Evolutionary conservation across 2,797 vertebrate species (phyloP).

Genomic region (Acanthurus leucopareius): DNA sequence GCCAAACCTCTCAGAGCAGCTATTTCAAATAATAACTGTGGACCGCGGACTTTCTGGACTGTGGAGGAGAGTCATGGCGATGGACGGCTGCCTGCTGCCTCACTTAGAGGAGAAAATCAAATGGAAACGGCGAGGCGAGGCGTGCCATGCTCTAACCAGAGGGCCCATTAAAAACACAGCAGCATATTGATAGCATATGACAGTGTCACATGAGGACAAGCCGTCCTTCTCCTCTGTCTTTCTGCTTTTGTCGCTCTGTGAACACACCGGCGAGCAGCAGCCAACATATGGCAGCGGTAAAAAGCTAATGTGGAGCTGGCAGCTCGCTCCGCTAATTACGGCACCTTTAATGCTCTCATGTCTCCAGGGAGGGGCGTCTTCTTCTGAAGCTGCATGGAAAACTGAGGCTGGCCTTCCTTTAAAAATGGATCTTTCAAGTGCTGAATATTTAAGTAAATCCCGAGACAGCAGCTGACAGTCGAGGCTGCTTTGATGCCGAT

Average conservation of each 20-base stretch:
- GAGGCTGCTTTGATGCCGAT: slow-evolving; percentile 19
- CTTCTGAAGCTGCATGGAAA: slow-evolving; percentile 30
- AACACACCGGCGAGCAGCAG: not conserved
- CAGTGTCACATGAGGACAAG: slow-evolving; percentile 75
- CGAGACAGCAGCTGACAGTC: slow-evolving; percentile 5
- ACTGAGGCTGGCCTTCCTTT: slow-evolving; percentile 32
- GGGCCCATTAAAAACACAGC: slow-evolving; percentile 78
- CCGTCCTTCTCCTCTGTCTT: not conserved
- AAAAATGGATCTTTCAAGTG: slow-evolving; percentile 29
- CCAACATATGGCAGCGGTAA: slow-evolving; percentile 22
- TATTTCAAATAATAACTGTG: slow-evolving; percentile 9
- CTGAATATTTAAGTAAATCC: slow-evolving; percentile 17
- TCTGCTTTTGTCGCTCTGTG: not conserved
- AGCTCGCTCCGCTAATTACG: slow-evolving; percentile 11
- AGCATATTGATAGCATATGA: slow-evolving; percentile 80
- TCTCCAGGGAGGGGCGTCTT: slow-evolving; percentile 26
- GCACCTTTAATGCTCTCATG: slow-evolving; percentile 10
- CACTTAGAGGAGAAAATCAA: not conserved
- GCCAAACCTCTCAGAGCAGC: slow-evolving; percentile 30
- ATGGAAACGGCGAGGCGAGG: slow-evolving; percentile 37
- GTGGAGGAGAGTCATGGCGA: not conserved
- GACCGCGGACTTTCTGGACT: slow-evolving; percentile 1
- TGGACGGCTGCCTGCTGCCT: slow-evolving; percentile 32
- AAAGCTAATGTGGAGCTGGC: slow-evolving; percentile 24
- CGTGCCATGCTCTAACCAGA: slow-evolving; percentile 76